These are phyloP conservation scores for Toxotes chatareus DNA, from an alignment of 2,113 vertebrate genomes.

Conservation along the genomic window DNA sequence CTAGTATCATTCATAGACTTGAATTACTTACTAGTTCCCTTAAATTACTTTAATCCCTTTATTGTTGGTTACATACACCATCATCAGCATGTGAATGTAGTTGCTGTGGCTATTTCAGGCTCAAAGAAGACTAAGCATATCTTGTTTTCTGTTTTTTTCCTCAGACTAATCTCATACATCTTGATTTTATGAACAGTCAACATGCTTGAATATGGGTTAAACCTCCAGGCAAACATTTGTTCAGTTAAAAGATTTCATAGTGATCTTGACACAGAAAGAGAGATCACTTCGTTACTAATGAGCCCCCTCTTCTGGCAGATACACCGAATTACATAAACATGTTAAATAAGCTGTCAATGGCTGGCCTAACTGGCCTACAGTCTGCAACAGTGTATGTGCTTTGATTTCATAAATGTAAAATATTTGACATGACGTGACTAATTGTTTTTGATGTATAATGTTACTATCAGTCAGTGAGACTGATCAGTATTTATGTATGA, in stretches of 20 bases:
- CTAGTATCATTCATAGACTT: not conserved
- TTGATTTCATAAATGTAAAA: not conserved
- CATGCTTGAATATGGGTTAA: not conserved
- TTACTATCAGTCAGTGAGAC: not conserved
- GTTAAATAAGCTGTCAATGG: not conserved
- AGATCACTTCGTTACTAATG: not conserved
- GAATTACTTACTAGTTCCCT: constrained; percentile 1
- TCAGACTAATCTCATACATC: not conserved
- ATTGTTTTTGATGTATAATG: not conserved
- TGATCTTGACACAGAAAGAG: not conserved
- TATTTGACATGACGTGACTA: not conserved
- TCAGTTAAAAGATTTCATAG: not conserved
- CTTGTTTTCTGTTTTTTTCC: not conserved
- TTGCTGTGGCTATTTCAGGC: not conserved
- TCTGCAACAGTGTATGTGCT: no score
- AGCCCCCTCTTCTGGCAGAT: constrained; percentile 36
- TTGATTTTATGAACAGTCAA: not conserved
- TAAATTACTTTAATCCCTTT: not conserved
- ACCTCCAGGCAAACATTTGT: not conserved
- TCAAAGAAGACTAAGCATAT: not conserved
- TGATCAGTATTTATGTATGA: no score
- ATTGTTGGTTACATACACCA: not conserved
- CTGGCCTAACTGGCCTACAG: not conserved
- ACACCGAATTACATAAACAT: constrained; percentile 34
- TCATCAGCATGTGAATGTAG: not conserved